phyloP scores from a whole-genome alignment of 2,888 invertebrate species.

The Scaeva pyrastri region DNA sequence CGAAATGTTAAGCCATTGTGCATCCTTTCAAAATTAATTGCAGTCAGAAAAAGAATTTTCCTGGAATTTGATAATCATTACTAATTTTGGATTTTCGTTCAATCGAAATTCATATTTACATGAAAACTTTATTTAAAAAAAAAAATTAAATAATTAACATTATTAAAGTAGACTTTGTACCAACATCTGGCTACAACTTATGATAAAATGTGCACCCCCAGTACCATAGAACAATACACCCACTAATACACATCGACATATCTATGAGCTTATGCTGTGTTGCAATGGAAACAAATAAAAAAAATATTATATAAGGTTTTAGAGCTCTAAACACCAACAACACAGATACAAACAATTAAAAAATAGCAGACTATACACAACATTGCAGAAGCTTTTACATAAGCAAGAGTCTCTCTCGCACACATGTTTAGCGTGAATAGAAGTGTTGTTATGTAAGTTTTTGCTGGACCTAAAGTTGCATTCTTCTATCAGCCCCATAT shows the following conservation, averaged over 20 bases:
- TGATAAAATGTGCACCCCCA: not conserved
- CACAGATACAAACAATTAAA: slow-evolving; percentile 13
- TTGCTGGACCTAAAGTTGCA: slow-evolving; percentile 1
- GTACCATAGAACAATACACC: not conserved
- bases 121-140: too few species aligned
- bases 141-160: too few species aligned
- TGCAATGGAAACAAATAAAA: not conserved
- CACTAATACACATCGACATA: not conserved
- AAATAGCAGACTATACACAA: slow-evolving; percentile 12
- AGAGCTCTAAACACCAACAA: slow-evolving; percentile 18
- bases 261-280: not conserved
- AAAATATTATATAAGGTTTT: slow-evolving; percentile 3
- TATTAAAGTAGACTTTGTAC: too few species aligned
- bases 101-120: too few species aligned
- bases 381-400: slow-evolving; percentile 19
- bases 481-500: not conserved
- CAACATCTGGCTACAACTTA: not conserved
- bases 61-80: too few species aligned
- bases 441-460: slow-evolving; percentile 9
- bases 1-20: too few species aligned
- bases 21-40: too few species aligned
- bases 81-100: too few species aligned
- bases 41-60: too few species aligned
- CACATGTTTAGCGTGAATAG: slow-evolving; percentile 1
- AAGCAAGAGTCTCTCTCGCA: not conserved